phyloP scores from a whole-genome alignment of 2,888 invertebrate species.

The Isotomurus palustris region DNA sequence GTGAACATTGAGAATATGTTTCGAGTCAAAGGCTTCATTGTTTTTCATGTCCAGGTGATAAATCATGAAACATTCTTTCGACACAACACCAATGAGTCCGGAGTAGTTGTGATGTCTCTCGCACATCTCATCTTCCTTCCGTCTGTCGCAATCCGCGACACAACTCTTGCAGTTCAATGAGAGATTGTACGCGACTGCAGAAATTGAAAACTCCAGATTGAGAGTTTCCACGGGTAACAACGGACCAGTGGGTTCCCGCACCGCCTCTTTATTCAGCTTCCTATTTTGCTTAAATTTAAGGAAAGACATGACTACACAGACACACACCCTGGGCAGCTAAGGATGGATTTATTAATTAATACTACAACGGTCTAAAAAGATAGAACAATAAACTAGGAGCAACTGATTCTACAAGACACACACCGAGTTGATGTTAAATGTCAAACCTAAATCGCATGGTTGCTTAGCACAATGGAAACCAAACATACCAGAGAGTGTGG shows the following conservation, averaged over 20 bases:
- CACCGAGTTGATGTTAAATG: no score
- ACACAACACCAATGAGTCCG: conserved; percentile 7
- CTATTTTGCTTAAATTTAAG: conserved; percentile 1
- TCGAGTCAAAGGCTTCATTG: conserved; percentile 16
- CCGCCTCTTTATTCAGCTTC: neutral
- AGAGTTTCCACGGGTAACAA: conserved; percentile 15
- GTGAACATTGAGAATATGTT: conserved; percentile 22
- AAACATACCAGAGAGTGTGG: no score
- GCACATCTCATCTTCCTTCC: neutral
- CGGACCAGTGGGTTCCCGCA: neutral
- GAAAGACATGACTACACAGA: conserved; percentile 5
- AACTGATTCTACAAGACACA: no score
- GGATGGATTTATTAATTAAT: no score
- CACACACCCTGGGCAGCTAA: no score
- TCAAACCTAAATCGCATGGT: no score
- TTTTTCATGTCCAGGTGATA: conserved; percentile 18
- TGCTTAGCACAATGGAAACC: no score
- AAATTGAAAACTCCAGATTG: conserved; percentile 15
- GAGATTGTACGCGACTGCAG: conserved; percentile 13
- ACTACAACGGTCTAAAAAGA: no score
- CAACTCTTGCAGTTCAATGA: conserved; percentile 5
- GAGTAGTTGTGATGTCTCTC: neutral
- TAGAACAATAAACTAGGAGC: no score
- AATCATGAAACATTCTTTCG: conserved; percentile 16
- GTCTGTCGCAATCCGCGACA: neutral